A percentile compares a stretch with the other conserved stretches of the same genome.
Evolutionary conservation across 2,113 vertebrate genomes (phyloP).

Genomic region (Pseudopipra pipra): DNA sequence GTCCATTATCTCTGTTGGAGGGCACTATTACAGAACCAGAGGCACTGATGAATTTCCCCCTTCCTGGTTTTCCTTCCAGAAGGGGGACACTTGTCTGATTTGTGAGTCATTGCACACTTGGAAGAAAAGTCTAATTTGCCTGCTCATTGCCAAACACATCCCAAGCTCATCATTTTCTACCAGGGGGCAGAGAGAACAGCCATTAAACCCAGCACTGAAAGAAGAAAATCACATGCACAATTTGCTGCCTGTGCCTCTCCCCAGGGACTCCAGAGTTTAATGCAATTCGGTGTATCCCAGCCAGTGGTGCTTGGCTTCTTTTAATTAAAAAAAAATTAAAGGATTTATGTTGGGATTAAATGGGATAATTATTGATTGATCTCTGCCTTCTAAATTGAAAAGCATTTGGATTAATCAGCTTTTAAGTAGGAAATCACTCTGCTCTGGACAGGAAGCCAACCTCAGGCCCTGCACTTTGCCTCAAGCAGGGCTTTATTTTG

Average conservation of each 20-base stretch:
- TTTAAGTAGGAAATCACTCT: constrained; percentile 67
- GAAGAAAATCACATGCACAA: constrained; percentile 43
- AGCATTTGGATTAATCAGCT: constrained; percentile 73
- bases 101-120: not conserved
- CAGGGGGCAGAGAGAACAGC: not conserved
- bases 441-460: constrained; percentile 58
- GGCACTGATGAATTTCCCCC: not conserved
- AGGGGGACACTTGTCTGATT: not conserved
- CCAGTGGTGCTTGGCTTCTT: constrained; percentile 60
- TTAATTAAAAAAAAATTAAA: constrained; percentile 77
- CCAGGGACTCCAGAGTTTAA: constrained; percentile 30
- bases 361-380: constrained; percentile 76
- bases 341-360: constrained; percentile 74
- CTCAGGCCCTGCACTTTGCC: not conserved
- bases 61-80: not conserved
- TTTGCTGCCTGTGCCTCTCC: constrained; percentile 47
- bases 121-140: constrained; percentile 29
- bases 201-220: constrained; percentile 31
- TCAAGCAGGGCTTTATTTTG: not conserved
- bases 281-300: constrained; percentile 47
- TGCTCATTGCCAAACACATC: not conserved
- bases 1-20: not conserved
- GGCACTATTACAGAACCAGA: not conserved
- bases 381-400: constrained; percentile 73
- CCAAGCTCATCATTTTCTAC: constrained; percentile 31